These are phyloP conservation scores for Echeneis naucrates DNA, from an alignment of 2,797 vertebrate species.

Conservation along the genomic window DNA sequence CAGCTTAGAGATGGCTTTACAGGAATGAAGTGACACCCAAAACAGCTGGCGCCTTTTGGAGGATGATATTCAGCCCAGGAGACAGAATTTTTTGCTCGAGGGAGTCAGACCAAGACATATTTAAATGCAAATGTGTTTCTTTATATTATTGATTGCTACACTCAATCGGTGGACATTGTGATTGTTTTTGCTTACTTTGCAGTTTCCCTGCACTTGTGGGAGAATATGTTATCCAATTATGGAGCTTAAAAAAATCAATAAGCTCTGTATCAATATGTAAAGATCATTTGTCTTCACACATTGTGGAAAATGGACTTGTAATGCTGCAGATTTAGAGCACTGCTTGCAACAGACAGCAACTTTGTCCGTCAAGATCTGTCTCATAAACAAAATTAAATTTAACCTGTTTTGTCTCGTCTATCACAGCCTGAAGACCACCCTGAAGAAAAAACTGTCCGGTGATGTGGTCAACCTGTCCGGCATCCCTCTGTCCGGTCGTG, in stretches of 20 bases:
- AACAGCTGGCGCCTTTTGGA: constrained; percentile 42
- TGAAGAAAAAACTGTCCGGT: constrained; percentile 87
- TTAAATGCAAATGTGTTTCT: constrained; percentile 70
- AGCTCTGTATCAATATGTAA: constrained; percentile 45
- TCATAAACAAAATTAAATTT: neutral
- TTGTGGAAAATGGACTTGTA: constrained; percentile 23
- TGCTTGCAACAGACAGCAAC: neutral
- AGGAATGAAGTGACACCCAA: constrained; percentile 6
- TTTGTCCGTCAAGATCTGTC: constrained; percentile 7
- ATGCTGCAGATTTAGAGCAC: neutral
- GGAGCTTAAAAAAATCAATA: constrained; percentile 55
- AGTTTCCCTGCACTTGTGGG: constrained; percentile 39
- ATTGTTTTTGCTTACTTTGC: constrained; percentile 55
- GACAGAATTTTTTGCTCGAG: constrained; percentile 45
- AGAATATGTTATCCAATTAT: constrained; percentile 36
- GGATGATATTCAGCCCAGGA: constrained; percentile 36
- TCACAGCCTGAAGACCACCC: constrained; percentile 87
- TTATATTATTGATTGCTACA: constrained; percentile 60
- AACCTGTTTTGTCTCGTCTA: constrained; percentile 25
- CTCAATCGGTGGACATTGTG: constrained; percentile 28
- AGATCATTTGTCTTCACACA: constrained; percentile 36
- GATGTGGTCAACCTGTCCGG: constrained; percentile 90
- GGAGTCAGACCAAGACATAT: constrained; percentile 43
- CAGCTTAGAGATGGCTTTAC: constrained; percentile 13
- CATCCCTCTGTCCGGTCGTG: constrained; percentile 83